A percentile compares a stretch with the other conserved stretches of the same genome.
Evolutionary conservation across 2,113 vertebrate species (phyloP).

Genomic region (Actinemys pallida): DNA sequence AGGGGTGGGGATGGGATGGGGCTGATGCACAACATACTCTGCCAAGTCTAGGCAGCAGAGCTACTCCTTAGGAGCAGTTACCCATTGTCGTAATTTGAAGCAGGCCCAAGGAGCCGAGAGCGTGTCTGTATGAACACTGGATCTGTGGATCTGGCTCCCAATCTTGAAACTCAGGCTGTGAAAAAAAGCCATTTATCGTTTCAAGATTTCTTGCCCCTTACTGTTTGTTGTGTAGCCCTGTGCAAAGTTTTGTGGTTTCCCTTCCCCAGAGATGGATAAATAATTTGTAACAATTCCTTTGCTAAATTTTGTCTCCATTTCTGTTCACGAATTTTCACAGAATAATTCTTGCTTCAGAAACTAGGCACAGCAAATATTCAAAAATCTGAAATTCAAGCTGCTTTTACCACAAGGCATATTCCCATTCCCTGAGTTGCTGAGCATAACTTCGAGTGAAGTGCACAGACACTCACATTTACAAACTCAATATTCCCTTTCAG

Average conservation of each 20-base stretch:
- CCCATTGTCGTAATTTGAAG: not conserved
- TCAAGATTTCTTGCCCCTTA: not conserved
- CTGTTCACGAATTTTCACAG: not conserved
- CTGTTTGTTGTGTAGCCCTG: not conserved
- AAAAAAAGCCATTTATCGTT: not conserved
- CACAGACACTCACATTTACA: accelerated
- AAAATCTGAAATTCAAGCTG: not conserved
- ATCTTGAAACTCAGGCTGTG: not conserved
- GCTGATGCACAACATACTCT: not conserved
- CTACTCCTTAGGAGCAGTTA: not conserved
- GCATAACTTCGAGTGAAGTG: not conserved
- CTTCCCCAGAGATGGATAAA: not conserved
- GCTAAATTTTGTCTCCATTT: not conserved
- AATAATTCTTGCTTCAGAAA: not conserved
- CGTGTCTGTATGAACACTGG: not conserved
- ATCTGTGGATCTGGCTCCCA: not conserved
- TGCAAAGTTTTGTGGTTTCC: not conserved
- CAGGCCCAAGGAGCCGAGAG: not conserved
- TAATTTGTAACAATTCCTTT: not conserved
- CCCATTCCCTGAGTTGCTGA: not conserved
- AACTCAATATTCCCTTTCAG: not conserved
- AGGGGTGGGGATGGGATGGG: not conserved
- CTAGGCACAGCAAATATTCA: not conserved
- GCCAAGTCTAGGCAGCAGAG: not conserved
- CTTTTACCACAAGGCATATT: not conserved